phyloP scores from a whole-genome alignment of 2,888 invertebrate genomes.

The Eupsilia transversa region DNA sequence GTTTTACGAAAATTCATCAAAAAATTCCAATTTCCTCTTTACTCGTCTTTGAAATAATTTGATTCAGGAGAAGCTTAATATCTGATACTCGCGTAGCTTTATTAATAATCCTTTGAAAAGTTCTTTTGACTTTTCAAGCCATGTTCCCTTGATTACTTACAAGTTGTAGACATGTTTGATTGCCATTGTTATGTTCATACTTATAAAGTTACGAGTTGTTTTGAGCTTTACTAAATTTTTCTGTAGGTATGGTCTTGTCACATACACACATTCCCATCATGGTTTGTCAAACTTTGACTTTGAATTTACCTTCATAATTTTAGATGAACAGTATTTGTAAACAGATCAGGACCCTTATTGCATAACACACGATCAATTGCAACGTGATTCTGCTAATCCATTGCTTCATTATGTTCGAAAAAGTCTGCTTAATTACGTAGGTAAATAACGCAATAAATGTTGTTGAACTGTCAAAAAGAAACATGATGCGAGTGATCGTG shows the following conservation, averaged over 20 bases:
- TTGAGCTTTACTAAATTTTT: slow-evolving; percentile 24
- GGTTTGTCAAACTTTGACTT: background rate
- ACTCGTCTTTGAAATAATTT: slow-evolving; percentile 33
- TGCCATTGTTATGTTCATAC: slow-evolving; percentile 33
- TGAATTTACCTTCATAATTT: background rate
- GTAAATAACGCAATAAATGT: too few relatives aligned
- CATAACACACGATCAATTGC: too few relatives aligned
- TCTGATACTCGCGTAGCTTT: slow-evolving; percentile 14
- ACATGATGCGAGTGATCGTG: too few relatives aligned
- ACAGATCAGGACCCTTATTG: too few relatives aligned
- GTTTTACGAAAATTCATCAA: slow-evolving; percentile 47
- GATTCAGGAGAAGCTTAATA: slow-evolving; percentile 25
- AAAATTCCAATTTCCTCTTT: slow-evolving; percentile 49
- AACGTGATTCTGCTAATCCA: too few relatives aligned
- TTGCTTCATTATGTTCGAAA: too few relatives aligned
- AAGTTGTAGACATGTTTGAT: slow-evolving; percentile 27
- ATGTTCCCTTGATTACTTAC: slow-evolving; percentile 35
- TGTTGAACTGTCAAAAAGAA: too few relatives aligned
- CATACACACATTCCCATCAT: background rate
- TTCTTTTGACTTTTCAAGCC: slow-evolving; percentile 6
- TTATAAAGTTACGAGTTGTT: slow-evolving; percentile 7
- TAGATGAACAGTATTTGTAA: background rate
- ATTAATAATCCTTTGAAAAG: slow-evolving; percentile 43
- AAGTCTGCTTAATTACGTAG: too few relatives aligned
- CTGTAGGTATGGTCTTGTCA: background rate